Percentiles rank a stretch among this genome's conserved stretches.
Conservation (phyloP, 1,140 invertebrate genomes). For the Lithobius niger region DNA sequence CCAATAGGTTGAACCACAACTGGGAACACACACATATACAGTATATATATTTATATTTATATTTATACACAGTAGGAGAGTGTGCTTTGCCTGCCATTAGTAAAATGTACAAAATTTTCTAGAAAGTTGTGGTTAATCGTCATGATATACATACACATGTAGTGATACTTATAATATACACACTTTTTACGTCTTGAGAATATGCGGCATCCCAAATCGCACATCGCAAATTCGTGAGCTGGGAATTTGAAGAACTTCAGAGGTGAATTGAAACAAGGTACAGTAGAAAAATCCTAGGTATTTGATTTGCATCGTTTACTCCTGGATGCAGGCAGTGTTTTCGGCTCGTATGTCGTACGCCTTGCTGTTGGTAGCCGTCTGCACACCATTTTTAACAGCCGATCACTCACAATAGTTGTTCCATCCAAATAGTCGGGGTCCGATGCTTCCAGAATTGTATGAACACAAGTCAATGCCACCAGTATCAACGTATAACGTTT, state of each 20-base stretch:
- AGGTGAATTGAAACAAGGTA: background rate
- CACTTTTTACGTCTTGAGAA: background rate
- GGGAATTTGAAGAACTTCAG: background rate
- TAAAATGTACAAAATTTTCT: slow-evolving; percentile 9
- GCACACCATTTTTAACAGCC: too few relatives aligned
- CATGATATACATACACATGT: slow-evolving; percentile 4
- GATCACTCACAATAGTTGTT: too few relatives aligned
- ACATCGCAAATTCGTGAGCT: background rate
- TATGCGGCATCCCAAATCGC: background rate
- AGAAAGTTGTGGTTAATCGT: background rate
- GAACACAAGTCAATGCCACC: too few relatives aligned
- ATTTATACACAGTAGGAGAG: background rate
- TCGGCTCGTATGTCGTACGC: background rate
- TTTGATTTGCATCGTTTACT: background rate
- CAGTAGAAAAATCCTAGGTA: background rate
- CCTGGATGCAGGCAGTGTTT: background rate
- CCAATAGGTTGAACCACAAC: background rate
- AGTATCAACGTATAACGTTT: too few relatives aligned
- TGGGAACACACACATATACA: slow-evolving; percentile 4
- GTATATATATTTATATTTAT: background rate
- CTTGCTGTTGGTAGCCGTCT: too few relatives aligned
- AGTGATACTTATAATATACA: slow-evolving; percentile 1
- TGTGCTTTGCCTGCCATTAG: background rate
- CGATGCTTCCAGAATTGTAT: too few relatives aligned
- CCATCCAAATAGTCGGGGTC: too few relatives aligned